Percentiles rank a stretch among this genome's conserved stretches.
Evolutionary conservation across 2,113 vertebrate genomes (phyloP).

Genomic region (Thymallus thymallus): DNA sequence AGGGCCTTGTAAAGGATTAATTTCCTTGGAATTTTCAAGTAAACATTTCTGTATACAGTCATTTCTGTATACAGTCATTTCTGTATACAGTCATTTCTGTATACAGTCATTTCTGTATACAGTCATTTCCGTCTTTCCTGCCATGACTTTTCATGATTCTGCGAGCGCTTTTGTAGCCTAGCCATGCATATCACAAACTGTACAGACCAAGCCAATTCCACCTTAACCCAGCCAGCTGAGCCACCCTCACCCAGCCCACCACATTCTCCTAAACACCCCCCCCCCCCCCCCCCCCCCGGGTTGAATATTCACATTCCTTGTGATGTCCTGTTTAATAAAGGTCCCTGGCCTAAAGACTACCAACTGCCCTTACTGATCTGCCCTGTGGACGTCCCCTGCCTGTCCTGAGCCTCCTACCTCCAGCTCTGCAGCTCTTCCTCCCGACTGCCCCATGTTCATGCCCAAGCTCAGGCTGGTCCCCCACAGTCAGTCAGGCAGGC

Average conservation of each 20-base stretch:
- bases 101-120: neutral
- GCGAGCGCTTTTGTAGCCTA: neutral
- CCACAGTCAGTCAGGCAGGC: conserved; percentile 50
- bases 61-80: neutral
- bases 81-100: neutral
- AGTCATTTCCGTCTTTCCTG: neutral
- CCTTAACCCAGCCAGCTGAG: neutral
- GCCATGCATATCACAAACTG: too few relatives aligned
- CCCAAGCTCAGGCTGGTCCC: conserved; percentile 53
- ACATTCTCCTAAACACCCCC: neutral
- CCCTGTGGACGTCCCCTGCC: conserved; percentile 52
- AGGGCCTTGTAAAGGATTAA: neutral
- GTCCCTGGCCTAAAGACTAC: neutral
- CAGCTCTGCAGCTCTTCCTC: conserved; percentile 4
- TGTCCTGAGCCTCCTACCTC: conserved; percentile 19
- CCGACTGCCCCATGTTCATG: conserved; percentile 12
- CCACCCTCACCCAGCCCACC: neutral
- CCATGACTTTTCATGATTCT: neutral
- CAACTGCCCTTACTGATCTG: neutral
- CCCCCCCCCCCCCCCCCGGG: neutral
- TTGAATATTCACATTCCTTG: neutral
- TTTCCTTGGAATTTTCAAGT: neutral
- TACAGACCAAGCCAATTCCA: neutral
- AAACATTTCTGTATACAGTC: neutral
- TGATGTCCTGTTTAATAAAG: neutral